These are phyloP conservation scores for Polydrusus pterygomalis DNA, from an alignment of 2,888 invertebrate species.

Conservation along the genomic window DNA sequence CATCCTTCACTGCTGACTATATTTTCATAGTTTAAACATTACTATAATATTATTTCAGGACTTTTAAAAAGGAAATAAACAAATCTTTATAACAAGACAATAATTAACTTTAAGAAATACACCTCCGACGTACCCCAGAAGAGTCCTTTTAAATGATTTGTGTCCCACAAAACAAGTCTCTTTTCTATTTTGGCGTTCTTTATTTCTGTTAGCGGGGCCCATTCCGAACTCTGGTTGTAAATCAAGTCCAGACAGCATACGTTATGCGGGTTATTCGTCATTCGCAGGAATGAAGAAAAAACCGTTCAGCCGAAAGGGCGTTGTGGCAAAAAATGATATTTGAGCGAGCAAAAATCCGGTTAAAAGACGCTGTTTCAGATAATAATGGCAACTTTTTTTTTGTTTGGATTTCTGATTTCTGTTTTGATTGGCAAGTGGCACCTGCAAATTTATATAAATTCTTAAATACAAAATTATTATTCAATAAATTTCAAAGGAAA, in stretches of 20 bases:
- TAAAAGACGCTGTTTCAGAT: conserved; percentile 15
- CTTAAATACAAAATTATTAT: too few species aligned
- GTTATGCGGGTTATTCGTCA: conserved; percentile 68
- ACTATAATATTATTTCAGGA: neutral
- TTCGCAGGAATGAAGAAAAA: conserved; percentile 63
- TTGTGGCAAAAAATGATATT: conserved; percentile 15
- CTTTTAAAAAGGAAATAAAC: conserved; percentile 1
- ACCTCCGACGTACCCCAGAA: conserved; percentile 57
- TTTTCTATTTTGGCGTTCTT: conserved; percentile 72
- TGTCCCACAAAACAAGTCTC: conserved; percentile 71
- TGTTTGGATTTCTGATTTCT: too few species aligned
- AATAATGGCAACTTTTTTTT: neutral
- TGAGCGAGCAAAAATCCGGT: neutral
- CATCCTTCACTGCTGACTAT: too few species aligned
- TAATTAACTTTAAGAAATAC: conserved; percentile 67
- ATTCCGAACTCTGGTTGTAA: conserved; percentile 66
- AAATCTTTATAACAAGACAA: conserved; percentile 7
- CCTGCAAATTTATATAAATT: too few species aligned
- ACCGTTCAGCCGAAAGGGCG: conserved; percentile 23
- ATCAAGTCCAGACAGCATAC: conserved; percentile 70
- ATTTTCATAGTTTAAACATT: too few species aligned
- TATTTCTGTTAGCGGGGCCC: conserved; percentile 68
- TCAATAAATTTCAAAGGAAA: too few species aligned
- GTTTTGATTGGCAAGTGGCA: too few species aligned
- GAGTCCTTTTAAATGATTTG: conserved; percentile 67